Conservation (phyloP, 2,113 vertebrate species). For the Perca fluviatilis region DNA sequence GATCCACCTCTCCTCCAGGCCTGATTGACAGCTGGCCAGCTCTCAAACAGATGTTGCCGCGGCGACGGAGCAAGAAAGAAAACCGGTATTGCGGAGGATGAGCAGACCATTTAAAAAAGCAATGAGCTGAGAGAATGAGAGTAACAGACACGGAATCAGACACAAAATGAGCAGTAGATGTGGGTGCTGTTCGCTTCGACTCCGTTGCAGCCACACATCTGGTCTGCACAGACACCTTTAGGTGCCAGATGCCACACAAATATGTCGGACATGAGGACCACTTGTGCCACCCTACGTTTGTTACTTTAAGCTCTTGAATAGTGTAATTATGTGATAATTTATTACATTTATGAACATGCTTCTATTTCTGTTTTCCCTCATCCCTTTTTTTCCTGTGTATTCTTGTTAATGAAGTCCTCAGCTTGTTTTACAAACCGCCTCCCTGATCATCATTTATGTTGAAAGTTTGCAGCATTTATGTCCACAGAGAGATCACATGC, state of each 20-base stretch:
- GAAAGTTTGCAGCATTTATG: slow-evolving; percentile 8
- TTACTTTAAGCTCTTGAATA: neutral
- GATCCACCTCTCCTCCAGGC: slow-evolving; percentile 44
- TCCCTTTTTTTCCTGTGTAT: neutral
- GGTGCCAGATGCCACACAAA: slow-evolving; percentile 18
- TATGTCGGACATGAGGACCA: slow-evolving; percentile 10
- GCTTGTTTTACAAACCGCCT: slow-evolving; percentile 12
- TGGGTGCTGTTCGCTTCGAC: slow-evolving; percentile 1
- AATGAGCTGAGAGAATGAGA: slow-evolving; percentile 26
- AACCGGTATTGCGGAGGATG: slow-evolving; percentile 22
- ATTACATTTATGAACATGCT: neutral
- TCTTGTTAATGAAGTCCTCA: slow-evolving; percentile 14
- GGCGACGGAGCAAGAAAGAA: slow-evolving; percentile 17
- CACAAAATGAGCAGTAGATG: slow-evolving; percentile 33
- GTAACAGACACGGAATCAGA: slow-evolving; percentile 29
- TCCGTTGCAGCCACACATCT: slow-evolving; percentile 32
- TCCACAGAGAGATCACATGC: slow-evolving; percentile 20
- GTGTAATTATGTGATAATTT: neutral
- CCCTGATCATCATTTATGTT: slow-evolving; percentile 37
- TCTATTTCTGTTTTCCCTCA: neutral
- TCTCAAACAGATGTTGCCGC: slow-evolving; percentile 61
- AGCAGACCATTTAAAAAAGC: slow-evolving; percentile 42
- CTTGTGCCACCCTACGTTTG: neutral
- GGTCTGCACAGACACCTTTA: slow-evolving; percentile 7
- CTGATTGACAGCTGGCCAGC: slow-evolving; percentile 66